Conservation (phyloP, 2,113 vertebrate genomes). For the Typhlomys cinereus region DNA sequence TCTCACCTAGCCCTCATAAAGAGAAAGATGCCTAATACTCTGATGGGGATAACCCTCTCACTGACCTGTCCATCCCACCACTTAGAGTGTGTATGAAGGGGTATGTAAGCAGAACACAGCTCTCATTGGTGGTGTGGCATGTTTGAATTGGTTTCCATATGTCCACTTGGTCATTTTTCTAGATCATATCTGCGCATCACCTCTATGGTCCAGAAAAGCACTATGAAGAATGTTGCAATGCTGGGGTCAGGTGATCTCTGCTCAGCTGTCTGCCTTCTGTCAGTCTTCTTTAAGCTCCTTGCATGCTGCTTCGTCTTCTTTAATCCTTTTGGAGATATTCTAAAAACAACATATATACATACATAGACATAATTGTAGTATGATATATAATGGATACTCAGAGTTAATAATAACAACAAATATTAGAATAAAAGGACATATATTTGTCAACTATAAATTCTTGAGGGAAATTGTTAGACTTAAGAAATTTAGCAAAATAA, state of each 20-base stretch:
- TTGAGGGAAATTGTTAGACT: neutral
- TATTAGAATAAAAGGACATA: neutral
- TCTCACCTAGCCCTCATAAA: neutral
- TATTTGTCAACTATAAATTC: neutral
- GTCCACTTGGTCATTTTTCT: no score
- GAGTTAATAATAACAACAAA: neutral
- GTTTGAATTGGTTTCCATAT: neutral
- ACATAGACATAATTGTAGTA: neutral
- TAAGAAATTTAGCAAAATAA: neutral
- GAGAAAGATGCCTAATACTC: neutral
- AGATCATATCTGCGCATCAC: neutral
- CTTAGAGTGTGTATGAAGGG: neutral
- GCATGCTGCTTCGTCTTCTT: neutral
- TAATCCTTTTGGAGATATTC: neutral
- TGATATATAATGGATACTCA: neutral
- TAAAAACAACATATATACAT: neutral
- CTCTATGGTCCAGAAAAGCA: neutral
- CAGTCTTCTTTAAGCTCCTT: neutral
- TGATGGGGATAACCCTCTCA: neutral
- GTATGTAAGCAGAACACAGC: no score
- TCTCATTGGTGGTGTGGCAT: no score
- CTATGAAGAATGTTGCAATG: no score
- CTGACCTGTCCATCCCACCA: no score
- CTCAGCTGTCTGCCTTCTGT: neutral
- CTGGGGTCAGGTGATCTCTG: no score